Conservation (phyloP, 2,113 vertebrate genomes). For the Tachuris rubrigastra region DNA sequence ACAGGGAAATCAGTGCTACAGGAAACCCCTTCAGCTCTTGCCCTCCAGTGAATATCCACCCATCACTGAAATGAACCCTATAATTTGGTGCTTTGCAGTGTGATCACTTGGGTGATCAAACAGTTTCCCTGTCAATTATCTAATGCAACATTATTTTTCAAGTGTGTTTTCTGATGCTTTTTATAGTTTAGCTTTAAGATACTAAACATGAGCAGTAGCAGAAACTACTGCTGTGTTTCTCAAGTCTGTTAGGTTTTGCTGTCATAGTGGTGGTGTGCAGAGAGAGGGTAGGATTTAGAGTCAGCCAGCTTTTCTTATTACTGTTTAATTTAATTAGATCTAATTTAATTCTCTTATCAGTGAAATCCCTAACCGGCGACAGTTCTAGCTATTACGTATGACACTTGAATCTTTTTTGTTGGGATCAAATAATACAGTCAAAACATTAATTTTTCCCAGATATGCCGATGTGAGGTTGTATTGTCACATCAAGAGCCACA, state of each 20-base stretch:
- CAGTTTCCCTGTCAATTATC: not conserved
- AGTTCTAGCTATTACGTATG: not conserved
- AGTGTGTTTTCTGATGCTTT: not conserved
- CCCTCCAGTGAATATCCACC: not conserved
- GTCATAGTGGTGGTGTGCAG: not conserved
- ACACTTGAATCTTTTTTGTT: not conserved
- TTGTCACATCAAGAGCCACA: not conserved
- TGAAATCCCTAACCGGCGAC: not conserved
- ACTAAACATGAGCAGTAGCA: not conserved
- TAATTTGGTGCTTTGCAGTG: not conserved
- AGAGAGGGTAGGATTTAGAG: not conserved
- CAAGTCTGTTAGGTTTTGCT: not conserved
- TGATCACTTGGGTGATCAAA: not conserved
- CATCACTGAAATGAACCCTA: fast-evolving
- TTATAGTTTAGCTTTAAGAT: not conserved
- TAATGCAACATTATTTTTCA: not conserved
- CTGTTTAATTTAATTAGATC: not conserved
- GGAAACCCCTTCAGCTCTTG: not conserved
- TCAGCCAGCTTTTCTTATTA: not conserved
- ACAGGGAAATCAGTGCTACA: not conserved
- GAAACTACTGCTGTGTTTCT: not conserved
- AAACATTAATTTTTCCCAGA: not conserved
- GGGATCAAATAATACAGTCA: not conserved
- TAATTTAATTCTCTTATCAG: not conserved
- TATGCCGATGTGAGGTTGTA: not conserved